phyloP scores from a whole-genome alignment of 2,888 invertebrate genomes.

The Patella ulyssiponensis region DNA sequence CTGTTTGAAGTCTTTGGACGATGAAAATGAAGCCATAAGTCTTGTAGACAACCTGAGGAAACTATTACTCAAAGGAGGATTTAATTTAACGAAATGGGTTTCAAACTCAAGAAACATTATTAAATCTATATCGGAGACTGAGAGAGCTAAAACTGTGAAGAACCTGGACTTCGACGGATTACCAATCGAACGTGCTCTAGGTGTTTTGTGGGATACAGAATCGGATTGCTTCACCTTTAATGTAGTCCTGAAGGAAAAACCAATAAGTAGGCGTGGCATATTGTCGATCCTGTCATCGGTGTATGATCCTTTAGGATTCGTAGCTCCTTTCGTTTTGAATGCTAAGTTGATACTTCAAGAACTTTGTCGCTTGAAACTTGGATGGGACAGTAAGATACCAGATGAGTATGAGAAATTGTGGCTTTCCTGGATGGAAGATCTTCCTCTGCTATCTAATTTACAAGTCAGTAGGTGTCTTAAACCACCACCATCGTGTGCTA shows the following conservation, averaged over 20 bases:
- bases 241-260: not conserved
- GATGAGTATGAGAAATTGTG: not conserved
- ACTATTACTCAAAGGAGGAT: constrained; percentile 27
- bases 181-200: constrained; percentile 1
- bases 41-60: not conserved
- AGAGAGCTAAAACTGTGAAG: constrained; percentile 27
- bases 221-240: not conserved
- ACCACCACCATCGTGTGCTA: not conserved
- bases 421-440: not conserved
- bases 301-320: not conserved
- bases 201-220: constrained; percentile 4
- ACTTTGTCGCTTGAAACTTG: not conserved
- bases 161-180: not conserved
- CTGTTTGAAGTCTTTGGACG: constrained; percentile 8
- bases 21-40: constrained; percentile 12
- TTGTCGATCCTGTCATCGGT: not conserved
- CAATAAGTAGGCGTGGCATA: not conserved
- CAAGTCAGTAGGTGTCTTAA: constrained; percentile 20
- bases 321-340: constrained; percentile 12
- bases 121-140: constrained; percentile 29
- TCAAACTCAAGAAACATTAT: constrained; percentile 37
- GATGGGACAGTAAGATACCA: constrained; percentile 24
- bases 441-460: not conserved
- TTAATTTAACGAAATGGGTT: constrained; percentile 39
- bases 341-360: constrained; percentile 20